A percentile compares a stretch with the other conserved stretches of the same genome.
These are phyloP conservation scores for Oscheius sp. DNA, from an alignment of 2,888 invertebrate species.

Conservation along the genomic window DNA sequence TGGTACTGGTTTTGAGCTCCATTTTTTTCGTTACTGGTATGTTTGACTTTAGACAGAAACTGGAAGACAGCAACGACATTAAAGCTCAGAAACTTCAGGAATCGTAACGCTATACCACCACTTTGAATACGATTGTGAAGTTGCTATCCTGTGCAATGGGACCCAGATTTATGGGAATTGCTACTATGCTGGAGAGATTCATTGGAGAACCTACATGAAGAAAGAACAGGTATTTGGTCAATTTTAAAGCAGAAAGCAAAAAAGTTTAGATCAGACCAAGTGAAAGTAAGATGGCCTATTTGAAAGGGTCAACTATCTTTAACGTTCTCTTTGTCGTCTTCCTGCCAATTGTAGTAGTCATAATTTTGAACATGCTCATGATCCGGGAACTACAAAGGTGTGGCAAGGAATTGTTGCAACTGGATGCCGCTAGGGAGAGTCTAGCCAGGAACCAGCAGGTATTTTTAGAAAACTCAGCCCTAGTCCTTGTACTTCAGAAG, in stretches of 20 bases:
- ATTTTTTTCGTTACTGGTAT: slow-evolving; percentile 66
- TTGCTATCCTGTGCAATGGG: slow-evolving; percentile 67
- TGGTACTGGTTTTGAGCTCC: slow-evolving; percentile 59
- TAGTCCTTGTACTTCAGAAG: slow-evolving; percentile 37
- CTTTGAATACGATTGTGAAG: slow-evolving; percentile 71
- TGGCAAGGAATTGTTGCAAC: slow-evolving; percentile 16
- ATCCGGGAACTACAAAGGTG: slow-evolving; percentile 58
- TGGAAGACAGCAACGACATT: no score
- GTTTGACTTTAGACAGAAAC: no score
- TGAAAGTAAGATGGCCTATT: slow-evolving; percentile 50
- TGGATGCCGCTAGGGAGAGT: slow-evolving; percentile 49
- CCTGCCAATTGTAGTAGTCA: slow-evolving; percentile 67
- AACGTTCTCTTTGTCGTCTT: slow-evolving; percentile 62
- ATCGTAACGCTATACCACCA: slow-evolving; percentile 68
- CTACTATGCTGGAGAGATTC: slow-evolving; percentile 62
- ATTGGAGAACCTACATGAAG: slow-evolving; percentile 45
- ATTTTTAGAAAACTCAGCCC: background rate
- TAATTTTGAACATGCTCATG: slow-evolving; percentile 65
- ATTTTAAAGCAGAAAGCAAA: no score
- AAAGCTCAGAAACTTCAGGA: slow-evolving; percentile 36
- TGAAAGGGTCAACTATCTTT: slow-evolving; percentile 57
- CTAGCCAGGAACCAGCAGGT: slow-evolving; percentile 50
- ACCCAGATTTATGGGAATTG: slow-evolving; percentile 68
- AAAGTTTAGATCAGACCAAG: slow-evolving; percentile 41
- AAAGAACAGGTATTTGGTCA: slow-evolving; percentile 39